phyloP scores from a whole-genome alignment of 1,140 invertebrate species.

The Cherax quadricarinatus region DNA sequence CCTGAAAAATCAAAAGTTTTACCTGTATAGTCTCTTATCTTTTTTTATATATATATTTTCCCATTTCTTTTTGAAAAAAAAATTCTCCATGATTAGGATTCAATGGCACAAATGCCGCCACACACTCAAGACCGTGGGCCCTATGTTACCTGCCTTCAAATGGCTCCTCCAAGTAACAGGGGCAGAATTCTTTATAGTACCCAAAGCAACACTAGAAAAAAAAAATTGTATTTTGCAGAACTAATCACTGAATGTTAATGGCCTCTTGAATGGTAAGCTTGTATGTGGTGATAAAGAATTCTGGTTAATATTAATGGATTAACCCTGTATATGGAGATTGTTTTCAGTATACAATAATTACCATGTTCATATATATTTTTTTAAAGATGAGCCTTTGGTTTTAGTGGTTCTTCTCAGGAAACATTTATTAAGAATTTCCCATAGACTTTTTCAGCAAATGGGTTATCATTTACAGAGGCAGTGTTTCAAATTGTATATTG shows the following conservation, averaged over 20 bases:
- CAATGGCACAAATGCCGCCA: constrained; percentile 47
- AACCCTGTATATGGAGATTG: constrained; percentile 35
- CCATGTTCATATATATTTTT: constrained; percentile 59
- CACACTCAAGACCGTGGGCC: constrained; percentile 61
- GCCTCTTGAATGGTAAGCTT: constrained; percentile 26
- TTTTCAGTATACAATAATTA: constrained; percentile 61
- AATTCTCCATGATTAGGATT: constrained; percentile 2
- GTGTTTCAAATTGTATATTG: constrained; percentile 43
- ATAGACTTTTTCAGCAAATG: constrained; percentile 56
- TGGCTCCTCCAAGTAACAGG: constrained; percentile 22
- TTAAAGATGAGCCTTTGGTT: constrained; percentile 56
- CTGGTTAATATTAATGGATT: constrained; percentile 42
- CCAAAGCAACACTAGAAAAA: constrained; percentile 17
- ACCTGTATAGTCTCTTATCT: background rate
- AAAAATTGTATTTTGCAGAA: background rate
- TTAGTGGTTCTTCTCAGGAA: constrained; percentile 68
- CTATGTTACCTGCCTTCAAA: constrained; percentile 60
- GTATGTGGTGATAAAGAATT: constrained; percentile 61
- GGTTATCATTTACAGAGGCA: constrained; percentile 60
- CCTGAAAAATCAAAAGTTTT: background rate
- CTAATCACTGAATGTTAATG: constrained; percentile 17
- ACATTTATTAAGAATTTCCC: constrained; percentile 52
- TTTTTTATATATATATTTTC: background rate
- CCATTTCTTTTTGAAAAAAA: background rate
- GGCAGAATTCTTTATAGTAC: constrained; percentile 65